Evolutionary conservation across 2,113 vertebrate genomes (phyloP).

Genomic region (Tauraco erythrolophus): DNA sequence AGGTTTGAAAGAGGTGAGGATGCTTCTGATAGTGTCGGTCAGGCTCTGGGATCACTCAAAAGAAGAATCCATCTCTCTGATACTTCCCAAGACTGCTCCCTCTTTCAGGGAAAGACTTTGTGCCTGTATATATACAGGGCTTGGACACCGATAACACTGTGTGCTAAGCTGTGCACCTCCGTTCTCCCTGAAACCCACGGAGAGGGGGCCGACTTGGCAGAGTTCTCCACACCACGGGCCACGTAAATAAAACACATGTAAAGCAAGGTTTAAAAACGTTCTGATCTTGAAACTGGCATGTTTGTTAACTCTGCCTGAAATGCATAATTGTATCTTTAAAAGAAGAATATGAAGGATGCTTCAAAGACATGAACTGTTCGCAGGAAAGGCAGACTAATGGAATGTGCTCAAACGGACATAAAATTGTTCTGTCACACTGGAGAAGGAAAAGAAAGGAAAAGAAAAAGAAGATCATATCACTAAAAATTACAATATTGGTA

Average conservation of each 20-base stretch:
- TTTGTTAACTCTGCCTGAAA: not conserved
- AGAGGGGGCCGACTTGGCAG: not conserved
- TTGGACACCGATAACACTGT: fast-evolving
- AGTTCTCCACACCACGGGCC: not conserved
- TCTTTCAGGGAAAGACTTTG: not conserved
- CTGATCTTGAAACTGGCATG: not conserved
- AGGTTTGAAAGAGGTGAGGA: not conserved
- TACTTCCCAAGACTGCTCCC: not conserved
- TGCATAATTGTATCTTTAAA: not conserved
- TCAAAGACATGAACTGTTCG: not conserved
- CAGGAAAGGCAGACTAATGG: not conserved
- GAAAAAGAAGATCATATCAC: not conserved
- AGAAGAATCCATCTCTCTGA: not conserved
- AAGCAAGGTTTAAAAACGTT: not conserved
- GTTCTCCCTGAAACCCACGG: not conserved
- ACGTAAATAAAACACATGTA: not conserved
- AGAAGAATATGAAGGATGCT: not conserved
- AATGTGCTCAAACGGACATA: not conserved
- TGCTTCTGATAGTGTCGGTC: not conserved
- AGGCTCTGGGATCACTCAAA: not conserved
- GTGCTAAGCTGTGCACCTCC: not conserved
- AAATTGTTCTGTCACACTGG: not conserved
- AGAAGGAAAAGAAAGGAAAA: not conserved
- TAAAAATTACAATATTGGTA: not conserved
- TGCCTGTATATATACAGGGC: not conserved